Evolutionary conservation across 2,888 invertebrate genomes (phyloP).

Genomic region (Drosophila kambysellisi): DNA sequence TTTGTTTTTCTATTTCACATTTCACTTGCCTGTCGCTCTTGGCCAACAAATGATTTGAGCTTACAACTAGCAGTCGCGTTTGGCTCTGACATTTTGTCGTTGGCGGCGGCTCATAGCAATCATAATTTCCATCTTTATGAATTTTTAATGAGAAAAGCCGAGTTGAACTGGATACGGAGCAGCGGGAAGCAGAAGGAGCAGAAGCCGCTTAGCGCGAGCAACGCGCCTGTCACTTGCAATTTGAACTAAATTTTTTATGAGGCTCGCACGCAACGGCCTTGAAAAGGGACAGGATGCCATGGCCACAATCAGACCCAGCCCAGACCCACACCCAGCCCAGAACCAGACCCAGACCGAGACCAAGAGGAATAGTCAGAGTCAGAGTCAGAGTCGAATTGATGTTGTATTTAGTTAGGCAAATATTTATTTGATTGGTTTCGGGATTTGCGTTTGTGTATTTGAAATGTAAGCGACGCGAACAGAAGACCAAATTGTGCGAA

Average conservation of each 20-base stretch:
- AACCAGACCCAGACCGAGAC: background rate
- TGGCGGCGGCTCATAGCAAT: slow-evolving; percentile 73
- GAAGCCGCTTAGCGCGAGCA: slow-evolving; percentile 36
- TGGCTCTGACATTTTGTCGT: slow-evolving; percentile 76
- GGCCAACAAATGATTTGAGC: slow-evolving; percentile 15
- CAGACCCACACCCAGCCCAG: background rate
- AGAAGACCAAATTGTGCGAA: slow-evolving; percentile 74
- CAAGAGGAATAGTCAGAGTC: background rate
- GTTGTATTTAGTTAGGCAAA: slow-evolving; percentile 78
- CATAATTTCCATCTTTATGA: slow-evolving; percentile 81
- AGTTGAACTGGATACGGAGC: slow-evolving; percentile 36
- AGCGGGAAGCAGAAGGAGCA: slow-evolving; percentile 5
- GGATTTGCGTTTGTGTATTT: slow-evolving; percentile 62
- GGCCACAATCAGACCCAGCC: slow-evolving; percentile 8
- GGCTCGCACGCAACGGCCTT: slow-evolving; percentile 61
- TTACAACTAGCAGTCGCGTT: slow-evolving; percentile 32
- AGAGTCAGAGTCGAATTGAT: slow-evolving; percentile 48
- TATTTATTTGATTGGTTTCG: slow-evolving; percentile 80
- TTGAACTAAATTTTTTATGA: slow-evolving; percentile 74
- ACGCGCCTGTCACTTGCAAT: slow-evolving; percentile 69
- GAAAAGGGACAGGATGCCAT: slow-evolving; percentile 42
- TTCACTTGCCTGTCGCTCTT: background rate
- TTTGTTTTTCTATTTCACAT: background rate
- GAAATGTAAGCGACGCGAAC: slow-evolving; percentile 51
- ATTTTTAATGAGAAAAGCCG: slow-evolving; percentile 78